Evolutionary conservation across 1,140 invertebrate species (phyloP), one percentile per base, ranked within the genome.

Genomic region (Gryon sp.): DNA sequence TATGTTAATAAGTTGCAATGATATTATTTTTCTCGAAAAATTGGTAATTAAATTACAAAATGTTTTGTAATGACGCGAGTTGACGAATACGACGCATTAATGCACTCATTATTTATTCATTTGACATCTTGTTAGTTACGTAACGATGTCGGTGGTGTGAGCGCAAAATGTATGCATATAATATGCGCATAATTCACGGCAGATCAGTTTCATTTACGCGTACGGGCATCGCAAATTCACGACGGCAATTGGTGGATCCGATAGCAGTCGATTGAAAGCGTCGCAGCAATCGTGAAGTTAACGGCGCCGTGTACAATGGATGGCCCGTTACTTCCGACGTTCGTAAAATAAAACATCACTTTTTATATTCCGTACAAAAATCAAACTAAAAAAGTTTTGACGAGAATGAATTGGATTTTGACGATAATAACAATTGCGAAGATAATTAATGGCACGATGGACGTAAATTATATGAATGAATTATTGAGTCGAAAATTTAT

Each of bases 171-270:
- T 60, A 50, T 60, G 66, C 43, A 70, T 63, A 72, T 72, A 48
- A 63, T 72, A 63, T 63, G 48, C 55, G 68, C 57, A 72, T 63
- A 72, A 72, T 72, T 72, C 41, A 72, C 57, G 14, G 30, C 48
- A 57, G 68, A 72, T 63, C 57, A 63, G 66, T 70, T 62, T 70
- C 55, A 62, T 70, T 70, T 55, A 53, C 46, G 46, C 34, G 53
- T 24, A 52, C 45, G 40, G 24, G 24, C 45, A 40, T 53, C 38
- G 28, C 36, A 12, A 60, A 62, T 53, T 53, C 55, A 22, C 28
- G 4, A 52, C 46, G 19, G 26, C 66, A 59, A 60, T 60, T 53
- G 36, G 34, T 43, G 45, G 15, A 72, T 72, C 38, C 15, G 48
- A 72, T 72, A 59, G 40, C 38, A 48, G 20, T 43, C 41, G 69